Conservation (phyloP, 2,797 vertebrate genomes). For the Gymnothorax javanicus region DNA sequence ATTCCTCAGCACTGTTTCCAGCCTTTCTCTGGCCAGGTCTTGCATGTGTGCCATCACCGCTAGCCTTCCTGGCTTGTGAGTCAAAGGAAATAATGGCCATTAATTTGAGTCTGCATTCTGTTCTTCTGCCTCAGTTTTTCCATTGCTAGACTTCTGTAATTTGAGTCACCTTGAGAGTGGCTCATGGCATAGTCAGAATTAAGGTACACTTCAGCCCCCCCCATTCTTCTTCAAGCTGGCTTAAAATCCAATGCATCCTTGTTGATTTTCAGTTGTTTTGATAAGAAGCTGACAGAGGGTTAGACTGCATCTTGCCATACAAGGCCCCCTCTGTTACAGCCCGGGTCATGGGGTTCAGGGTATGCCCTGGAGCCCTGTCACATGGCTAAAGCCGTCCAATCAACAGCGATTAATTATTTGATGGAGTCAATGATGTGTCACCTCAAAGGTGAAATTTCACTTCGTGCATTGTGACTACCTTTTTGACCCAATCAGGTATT, state of each 20-base stretch:
- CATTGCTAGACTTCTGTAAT: background rate
- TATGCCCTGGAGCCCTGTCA: background rate
- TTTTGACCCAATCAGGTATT: slow-evolving; percentile 6
- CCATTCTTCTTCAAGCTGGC: background rate
- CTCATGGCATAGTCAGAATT: background rate
- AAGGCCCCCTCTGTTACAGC: background rate
- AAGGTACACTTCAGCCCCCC: background rate
- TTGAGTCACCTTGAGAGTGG: background rate
- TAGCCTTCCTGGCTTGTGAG: background rate
- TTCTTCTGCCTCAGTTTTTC: background rate
- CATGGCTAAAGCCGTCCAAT: background rate
- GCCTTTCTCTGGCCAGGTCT: background rate
- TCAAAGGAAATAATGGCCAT: background rate
- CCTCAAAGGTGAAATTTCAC: background rate
- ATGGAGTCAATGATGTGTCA: background rate
- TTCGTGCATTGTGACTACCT: background rate
- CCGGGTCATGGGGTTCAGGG: background rate
- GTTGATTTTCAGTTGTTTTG: background rate
- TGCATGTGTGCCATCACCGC: background rate
- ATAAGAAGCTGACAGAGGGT: background rate
- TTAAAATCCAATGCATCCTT: background rate
- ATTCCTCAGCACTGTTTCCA: background rate
- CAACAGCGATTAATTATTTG: background rate
- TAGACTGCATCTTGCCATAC: background rate
- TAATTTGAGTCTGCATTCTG: background rate